Conservation (phyloP, 2,113 vertebrate genomes). For the Eptesicus fuscus region DNA sequence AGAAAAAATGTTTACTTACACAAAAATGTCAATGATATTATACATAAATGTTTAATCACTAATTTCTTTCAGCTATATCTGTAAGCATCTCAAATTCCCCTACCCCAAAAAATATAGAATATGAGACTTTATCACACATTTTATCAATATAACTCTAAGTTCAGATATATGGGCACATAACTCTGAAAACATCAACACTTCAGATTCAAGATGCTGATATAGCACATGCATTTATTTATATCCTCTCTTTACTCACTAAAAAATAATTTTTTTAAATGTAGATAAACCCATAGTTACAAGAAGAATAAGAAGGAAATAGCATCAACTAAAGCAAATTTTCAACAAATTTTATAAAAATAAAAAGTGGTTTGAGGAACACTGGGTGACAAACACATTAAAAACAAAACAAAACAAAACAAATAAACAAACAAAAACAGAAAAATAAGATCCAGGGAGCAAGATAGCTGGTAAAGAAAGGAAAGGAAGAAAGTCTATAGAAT, state of each 20-base stretch:
- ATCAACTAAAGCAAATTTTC: conserved; percentile 13
- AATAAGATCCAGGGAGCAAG: background rate
- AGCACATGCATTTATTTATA: background rate
- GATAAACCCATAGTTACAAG: background rate
- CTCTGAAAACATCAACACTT: background rate
- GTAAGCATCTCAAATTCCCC: background rate
- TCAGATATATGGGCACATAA: background rate
- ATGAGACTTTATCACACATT: background rate
- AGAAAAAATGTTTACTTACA: background rate
- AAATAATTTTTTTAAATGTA: background rate
- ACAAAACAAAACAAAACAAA: too few species aligned
- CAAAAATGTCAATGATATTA: background rate
- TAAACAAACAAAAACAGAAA: background rate
- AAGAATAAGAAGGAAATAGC: background rate
- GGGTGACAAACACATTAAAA: background rate
- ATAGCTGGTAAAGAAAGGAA: background rate
- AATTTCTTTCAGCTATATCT: background rate
- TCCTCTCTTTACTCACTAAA: background rate
- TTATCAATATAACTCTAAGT: background rate
- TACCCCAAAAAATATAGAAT: background rate
- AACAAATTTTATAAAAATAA: background rate
- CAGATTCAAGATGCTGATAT: background rate
- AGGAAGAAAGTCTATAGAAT: background rate
- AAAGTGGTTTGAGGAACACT: background rate
- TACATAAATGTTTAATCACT: background rate